Evolutionary conservation across 53 echinoderm and acorn worm genomes (phyloP).

Genomic region (Zoroaster sp.): DNA sequence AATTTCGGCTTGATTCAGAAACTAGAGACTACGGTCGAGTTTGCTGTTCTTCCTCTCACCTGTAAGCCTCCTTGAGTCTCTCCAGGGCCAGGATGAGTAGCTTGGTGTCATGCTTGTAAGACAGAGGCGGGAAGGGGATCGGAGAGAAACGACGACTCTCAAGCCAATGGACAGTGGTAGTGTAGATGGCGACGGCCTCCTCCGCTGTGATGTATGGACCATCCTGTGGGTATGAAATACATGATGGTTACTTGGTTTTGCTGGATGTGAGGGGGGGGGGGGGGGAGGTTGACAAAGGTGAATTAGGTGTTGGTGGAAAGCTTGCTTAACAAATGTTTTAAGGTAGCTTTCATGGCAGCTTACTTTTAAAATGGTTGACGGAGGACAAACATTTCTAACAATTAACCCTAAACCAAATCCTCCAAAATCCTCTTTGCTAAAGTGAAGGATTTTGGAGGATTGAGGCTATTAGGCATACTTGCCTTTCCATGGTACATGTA

Average conservation of each 20-base stretch:
- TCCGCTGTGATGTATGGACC: conserved; percentile 99
- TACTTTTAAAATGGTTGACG: background rate
- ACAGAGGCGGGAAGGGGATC: conserved; percentile 99
- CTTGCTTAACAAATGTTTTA: too few relatives aligned
- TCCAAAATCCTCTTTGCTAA: too few relatives aligned
- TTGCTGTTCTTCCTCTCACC: conserved; percentile 36
- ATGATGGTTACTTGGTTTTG: background rate
- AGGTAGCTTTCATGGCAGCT: background rate
- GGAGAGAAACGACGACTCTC: conserved; percentile 98
- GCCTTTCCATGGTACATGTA: too few relatives aligned
- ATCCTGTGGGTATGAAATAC: conserved; percentile 59
- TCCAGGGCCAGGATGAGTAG: conserved; percentile 97
- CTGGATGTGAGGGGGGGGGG: background rate
- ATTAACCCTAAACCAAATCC: too few relatives aligned
- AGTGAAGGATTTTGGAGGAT: too few relatives aligned
- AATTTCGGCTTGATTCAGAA: too few relatives aligned
- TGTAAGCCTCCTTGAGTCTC: conserved; percentile 99
- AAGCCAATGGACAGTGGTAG: conserved; percentile 98
- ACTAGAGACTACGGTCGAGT: too few relatives aligned
- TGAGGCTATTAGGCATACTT: too few relatives aligned
- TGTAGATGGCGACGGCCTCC: conserved; percentile 99
- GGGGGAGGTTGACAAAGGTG: background rate
- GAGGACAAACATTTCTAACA: too few relatives aligned
- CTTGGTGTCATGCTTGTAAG: conserved; percentile 99
- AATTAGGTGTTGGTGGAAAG: too few relatives aligned